phyloP scores from a whole-genome alignment of 2,888 invertebrate species.

The Plebejus melissa region DNA sequence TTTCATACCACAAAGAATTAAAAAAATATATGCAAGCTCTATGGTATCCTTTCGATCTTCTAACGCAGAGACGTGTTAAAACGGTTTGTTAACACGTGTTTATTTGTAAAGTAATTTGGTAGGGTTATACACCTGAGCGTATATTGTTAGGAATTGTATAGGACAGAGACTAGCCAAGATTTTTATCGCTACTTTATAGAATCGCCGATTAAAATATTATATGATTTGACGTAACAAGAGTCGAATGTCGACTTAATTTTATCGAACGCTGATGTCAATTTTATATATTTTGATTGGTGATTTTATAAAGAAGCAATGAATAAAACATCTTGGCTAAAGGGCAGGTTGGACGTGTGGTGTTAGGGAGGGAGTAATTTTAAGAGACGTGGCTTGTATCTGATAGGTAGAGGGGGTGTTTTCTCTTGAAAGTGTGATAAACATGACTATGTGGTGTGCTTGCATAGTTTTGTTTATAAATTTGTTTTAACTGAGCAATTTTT shows the following conservation, averaged over 20 bases:
- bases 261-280: too few species aligned
- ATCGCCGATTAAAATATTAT: too few species aligned
- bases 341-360: not conserved
- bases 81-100: conserved; percentile 13
- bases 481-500: not conserved
- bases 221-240: too few species aligned
- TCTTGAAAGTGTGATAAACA: conserved; percentile 14
- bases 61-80: not conserved
- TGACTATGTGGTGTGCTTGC: not conserved
- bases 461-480: not conserved
- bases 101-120: conserved; percentile 24
- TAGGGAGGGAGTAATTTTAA: not conserved
- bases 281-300: too few species aligned
- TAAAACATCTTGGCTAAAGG: too few species aligned
- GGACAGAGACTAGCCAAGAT: too few species aligned
- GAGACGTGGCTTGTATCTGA: conserved; percentile 10
- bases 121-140: conserved; percentile 1
- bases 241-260: too few species aligned
- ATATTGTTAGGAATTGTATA: conserved; percentile 13
- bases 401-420: conserved; percentile 21
- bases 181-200: too few species aligned
- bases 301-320: too few species aligned
- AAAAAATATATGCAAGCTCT: not conserved
- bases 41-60: not conserved
- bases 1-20: not conserved